Percentiles rank a stretch among this genome's conserved stretches.
Evolutionary conservation across 2,888 invertebrate genomes (phyloP).

Genomic region (Tipula unca): DNA sequence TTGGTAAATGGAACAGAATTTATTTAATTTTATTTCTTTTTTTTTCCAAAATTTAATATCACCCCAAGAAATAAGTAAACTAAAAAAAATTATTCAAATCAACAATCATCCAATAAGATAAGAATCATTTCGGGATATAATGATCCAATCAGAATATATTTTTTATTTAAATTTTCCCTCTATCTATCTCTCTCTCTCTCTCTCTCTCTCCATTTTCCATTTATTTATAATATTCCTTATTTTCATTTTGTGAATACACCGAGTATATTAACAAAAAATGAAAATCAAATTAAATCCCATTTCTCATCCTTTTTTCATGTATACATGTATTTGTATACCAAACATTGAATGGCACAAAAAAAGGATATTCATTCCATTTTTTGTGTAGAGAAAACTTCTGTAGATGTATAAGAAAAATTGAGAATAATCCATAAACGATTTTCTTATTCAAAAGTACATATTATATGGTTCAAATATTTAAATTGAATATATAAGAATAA

Average conservation of each 20-base stretch:
- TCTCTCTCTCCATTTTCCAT: background rate
- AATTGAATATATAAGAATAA: background rate
- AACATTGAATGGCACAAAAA: background rate
- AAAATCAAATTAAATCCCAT: background rate
- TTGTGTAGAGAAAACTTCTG: background rate
- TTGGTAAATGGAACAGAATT: background rate
- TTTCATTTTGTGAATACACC: no score
- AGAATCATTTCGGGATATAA: background rate
- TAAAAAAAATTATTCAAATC: background rate
- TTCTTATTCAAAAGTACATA: background rate
- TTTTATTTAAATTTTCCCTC: background rate
- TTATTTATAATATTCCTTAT: no score
- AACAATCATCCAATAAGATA: slow-evolving; percentile 14
- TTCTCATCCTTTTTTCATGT: background rate
- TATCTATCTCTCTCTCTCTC: background rate
- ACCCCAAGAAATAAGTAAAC: background rate
- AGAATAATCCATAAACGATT: background rate
- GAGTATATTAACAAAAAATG: background rate
- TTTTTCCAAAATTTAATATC: background rate
- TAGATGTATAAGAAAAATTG: background rate
- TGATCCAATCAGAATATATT: background rate
- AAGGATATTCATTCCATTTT: background rate
- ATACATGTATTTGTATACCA: background rate
- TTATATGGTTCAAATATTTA: background rate
- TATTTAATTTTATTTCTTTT: no score